Percentiles rank a stretch among this genome's conserved stretches.
Conservation (phyloP, 2,888 invertebrate species). For the Alloplasta piceator region DNA sequence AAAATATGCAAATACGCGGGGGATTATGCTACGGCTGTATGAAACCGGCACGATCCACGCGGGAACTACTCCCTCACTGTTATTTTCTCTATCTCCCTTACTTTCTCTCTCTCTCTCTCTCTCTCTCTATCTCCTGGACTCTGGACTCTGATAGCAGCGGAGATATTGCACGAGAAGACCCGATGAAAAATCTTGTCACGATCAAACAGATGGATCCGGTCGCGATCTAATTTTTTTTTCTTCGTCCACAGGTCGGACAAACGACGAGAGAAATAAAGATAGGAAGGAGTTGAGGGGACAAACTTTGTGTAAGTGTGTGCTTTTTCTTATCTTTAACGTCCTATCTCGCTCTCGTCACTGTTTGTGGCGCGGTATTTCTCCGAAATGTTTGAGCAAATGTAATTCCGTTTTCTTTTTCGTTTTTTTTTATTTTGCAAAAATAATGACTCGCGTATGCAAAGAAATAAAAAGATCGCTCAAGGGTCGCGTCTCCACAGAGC, state of each 20-base stretch:
- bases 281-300: neutral
- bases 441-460: conserved; percentile 3
- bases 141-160: neutral
- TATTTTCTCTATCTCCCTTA: conserved; percentile 22
- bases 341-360: conserved; percentile 17
- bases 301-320: neutral
- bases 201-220: conserved; percentile 45
- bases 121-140: conserved; percentile 19
- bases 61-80: conserved; percentile 31
- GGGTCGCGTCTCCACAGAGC: conserved; percentile 26
- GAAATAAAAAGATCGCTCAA: conserved; percentile 20
- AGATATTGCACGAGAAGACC: conserved; percentile 2
- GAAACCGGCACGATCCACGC: conserved; percentile 52
- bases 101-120: conserved; percentile 14
- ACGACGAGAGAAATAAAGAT: neutral
- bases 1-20: conserved; percentile 67
- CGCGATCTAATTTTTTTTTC: conserved; percentile 45
- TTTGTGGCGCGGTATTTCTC: conserved; percentile 1
- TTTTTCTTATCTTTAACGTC: neutral
- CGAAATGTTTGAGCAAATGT: conserved; percentile 22
- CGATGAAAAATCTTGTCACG: conserved; percentile 43
- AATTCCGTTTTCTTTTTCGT: conserved; percentile 21
- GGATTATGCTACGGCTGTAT: conserved; percentile 65
- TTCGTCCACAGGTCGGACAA: neutral
- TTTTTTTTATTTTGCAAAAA: neutral